Base-by-base conservation (phyloP, 2,888 invertebrate species). In the Xestia rhomboidea region DNA sequence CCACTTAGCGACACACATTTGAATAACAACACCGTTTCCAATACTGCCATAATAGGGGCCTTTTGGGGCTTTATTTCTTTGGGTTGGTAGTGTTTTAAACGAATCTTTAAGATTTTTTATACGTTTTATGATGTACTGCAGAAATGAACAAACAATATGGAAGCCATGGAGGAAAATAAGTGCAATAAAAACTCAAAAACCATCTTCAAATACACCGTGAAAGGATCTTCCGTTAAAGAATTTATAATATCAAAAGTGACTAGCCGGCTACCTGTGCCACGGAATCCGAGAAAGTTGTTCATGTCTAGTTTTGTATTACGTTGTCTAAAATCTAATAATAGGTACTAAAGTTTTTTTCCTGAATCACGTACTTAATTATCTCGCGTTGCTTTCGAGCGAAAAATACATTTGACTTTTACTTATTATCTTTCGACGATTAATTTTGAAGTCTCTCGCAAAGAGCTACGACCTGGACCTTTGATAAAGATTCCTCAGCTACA, bases 221-320 rank as follows among this genome's bases (percentile, higher is more conserved):
- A 85, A 81, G 83, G 81, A 82, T 81, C 83, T 84, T 75, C 83
- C 81, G 86, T 87, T 86, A 83, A 70, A 80, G 76, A 86, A 86
- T 88, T 83, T 76, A 84, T 86, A 85, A 86, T 84, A 80, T 74
- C 54, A n/a, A 13, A 72, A 78, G 82, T 83, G 64, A 81, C 82
- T 84, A 87, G 81, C 86, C 89, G 84, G 79, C 88, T 92, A 91
- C 92, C 91, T 91, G 92, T 87, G 88, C 83, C 83, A 88, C 85
- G 88, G 89, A 90, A 90, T 91, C 86, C 87, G 88, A 90, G 87
- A 91, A 92, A 93, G 92, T 91, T 89, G 93, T 92, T 90, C 89
- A 90, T 88, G 89, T 91, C 90, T 91, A 89, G 86, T 88, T 88
- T 89, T 81, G 83, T 79, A 73, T 83, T 77, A 84, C 81, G 84